Conservation (phyloP, 2,888 invertebrate species). For the Orthosia incerta region DNA sequence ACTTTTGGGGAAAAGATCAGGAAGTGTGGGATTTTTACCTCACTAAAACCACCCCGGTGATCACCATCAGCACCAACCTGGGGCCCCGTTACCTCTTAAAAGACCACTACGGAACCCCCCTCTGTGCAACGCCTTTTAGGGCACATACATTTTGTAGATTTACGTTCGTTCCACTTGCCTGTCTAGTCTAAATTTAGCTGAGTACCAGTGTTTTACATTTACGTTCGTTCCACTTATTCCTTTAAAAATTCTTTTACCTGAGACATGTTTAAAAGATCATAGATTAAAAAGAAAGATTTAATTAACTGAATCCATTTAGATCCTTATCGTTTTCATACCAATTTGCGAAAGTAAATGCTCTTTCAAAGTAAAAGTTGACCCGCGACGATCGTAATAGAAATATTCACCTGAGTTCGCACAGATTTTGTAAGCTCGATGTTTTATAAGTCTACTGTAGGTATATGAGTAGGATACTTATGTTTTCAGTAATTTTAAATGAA, state of each 20-base stretch:
- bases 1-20: no score
- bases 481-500: neutral
- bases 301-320: slow-evolving; percentile 52
- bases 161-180: neutral
- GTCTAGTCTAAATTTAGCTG: no score
- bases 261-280: slow-evolving; percentile 27
- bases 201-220: no score
- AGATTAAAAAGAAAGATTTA: slow-evolving; percentile 51
- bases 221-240: neutral
- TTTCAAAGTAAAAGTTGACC: slow-evolving; percentile 52
- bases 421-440: slow-evolving; percentile 6
- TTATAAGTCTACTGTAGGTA: neutral
- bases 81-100: no score
- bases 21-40: no score
- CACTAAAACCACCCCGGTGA: no score
- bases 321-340: slow-evolving; percentile 51
- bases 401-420: slow-evolving; percentile 39
- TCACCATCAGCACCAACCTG: no score
- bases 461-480: no score
- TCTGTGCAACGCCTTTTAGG: no score
- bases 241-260: slow-evolving; percentile 5
- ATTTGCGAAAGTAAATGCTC: slow-evolving; percentile 52
- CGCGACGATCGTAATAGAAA: slow-evolving; percentile 40
- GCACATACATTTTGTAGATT: neutral
- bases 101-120: no score